A percentile compares a stretch with the other conserved stretches of the same genome.
phyloP scores from a whole-genome alignment of 2,113 vertebrate genomes.

The Tricholaema leucomelas region DNA sequence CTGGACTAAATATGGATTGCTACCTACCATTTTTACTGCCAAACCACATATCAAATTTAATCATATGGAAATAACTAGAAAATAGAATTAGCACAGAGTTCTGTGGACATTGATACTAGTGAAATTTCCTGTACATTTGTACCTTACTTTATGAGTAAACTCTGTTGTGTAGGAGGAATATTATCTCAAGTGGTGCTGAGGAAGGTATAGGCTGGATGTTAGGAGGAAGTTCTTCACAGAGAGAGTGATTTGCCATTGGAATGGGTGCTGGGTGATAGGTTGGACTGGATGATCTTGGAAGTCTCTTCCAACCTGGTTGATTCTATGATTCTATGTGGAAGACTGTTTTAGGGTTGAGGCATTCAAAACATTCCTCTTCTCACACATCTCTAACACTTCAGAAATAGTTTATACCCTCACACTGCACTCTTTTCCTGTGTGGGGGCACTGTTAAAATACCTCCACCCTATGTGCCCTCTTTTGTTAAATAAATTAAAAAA shows the following conservation, averaged over 20 bases:
- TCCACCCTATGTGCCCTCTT: fast-evolving
- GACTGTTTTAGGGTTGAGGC: background rate
- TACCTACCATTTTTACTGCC: background rate
- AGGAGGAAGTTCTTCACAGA: no score
- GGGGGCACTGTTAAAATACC: background rate
- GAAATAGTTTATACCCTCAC: background rate
- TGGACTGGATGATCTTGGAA: no score
- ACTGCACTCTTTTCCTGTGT: background rate
- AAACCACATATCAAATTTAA: background rate
- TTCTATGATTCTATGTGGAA: no score
- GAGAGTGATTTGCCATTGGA: no score
- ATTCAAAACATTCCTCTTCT: background rate
- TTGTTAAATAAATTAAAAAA: background rate
- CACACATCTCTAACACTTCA: background rate
- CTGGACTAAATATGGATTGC: background rate
- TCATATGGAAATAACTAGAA: background rate
- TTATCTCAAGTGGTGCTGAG: no score
- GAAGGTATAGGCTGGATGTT: no score
- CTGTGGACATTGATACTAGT: background rate
- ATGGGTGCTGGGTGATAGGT: no score
- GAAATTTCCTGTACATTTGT: background rate
- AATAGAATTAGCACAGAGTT: background rate
- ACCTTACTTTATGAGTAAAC: background rate
- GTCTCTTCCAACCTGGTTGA: no score
- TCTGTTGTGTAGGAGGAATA: background rate